These are phyloP conservation scores for Alexandromys fortis DNA, from an alignment of 2,113 vertebrate genomes.

Conservation along the genomic window DNA sequence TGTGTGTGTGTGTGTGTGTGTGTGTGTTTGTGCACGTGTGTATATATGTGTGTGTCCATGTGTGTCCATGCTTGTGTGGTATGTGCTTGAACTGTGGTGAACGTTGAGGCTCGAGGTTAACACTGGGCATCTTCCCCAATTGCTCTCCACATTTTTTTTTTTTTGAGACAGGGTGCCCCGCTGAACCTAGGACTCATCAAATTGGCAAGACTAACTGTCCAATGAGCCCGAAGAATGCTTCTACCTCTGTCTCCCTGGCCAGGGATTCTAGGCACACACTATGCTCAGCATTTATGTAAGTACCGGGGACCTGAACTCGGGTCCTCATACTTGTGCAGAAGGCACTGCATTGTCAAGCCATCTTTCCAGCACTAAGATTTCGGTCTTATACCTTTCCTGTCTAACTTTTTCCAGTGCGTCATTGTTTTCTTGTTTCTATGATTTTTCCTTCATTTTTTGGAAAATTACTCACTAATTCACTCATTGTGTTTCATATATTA, in stretches of 20 bases:
- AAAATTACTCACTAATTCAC: background rate
- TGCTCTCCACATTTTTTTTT: no score
- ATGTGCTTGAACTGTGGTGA: background rate
- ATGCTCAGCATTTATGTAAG: background rate
- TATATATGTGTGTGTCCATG: background rate
- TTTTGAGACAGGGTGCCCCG: background rate
- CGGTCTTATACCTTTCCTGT: background rate
- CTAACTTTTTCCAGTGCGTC: background rate
- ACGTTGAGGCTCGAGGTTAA: background rate
- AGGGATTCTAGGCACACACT: background rate
- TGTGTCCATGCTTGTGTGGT: background rate
- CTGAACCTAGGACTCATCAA: background rate
- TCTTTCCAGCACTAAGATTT: background rate
- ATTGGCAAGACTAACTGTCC: background rate
- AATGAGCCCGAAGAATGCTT: background rate
- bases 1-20: background rate
- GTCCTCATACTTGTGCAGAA: background rate
- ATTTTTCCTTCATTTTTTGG: constrained; percentile 10
- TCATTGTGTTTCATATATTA: background rate
- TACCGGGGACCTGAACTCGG: background rate
- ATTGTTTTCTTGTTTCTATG: constrained; percentile 25
- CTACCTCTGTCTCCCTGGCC: background rate
- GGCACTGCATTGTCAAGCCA: background rate
- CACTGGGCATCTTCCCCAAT: background rate
- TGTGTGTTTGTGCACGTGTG: background rate